Percentiles rank a stretch among this genome's conserved stretches.
These are phyloP conservation scores for Hybos culiciformis DNA, from an alignment of 2,888 invertebrate genomes.

Conservation along the genomic window DNA sequence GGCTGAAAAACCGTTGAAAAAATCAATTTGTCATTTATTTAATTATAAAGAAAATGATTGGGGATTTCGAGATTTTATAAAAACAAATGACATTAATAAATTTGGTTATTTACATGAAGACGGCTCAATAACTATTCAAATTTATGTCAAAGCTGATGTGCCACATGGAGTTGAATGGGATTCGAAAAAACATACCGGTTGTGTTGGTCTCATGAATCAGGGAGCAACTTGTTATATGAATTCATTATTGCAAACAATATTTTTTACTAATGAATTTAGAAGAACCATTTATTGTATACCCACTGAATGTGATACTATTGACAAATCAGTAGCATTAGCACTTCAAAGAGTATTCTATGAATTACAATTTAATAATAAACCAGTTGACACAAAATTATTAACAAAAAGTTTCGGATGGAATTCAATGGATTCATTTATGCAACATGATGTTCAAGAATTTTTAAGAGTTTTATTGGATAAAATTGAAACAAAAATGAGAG, in stretches of 20 bases:
- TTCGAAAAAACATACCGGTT: conserved; percentile 91
- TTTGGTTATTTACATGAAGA: conserved; percentile 83
- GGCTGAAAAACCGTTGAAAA: conserved; percentile 70
- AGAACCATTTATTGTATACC: conserved; percentile 99
- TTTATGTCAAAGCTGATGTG: conserved; percentile 77
- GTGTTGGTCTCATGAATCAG: conserved; percentile 90
- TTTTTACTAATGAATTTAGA: conserved; percentile 84
- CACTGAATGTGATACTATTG: conserved; percentile 94
- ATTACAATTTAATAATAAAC: conserved; percentile 92
- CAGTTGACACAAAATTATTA: conserved; percentile 96
- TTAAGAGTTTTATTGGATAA: conserved; percentile 84
- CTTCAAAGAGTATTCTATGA: conserved; percentile 97
- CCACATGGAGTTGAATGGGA: conserved; percentile 95
- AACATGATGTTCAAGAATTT: conserved; percentile 91
- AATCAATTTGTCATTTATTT: conserved; percentile 92
- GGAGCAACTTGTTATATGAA: conserved; percentile 99
- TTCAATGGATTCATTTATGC: conserved; percentile 98
- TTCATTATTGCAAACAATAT: conserved; percentile 91
- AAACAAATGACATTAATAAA: conserved; percentile 87
- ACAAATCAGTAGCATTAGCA: conserved; percentile 77
- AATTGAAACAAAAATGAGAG: conserved; percentile 98
- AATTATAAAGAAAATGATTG: conserved; percentile 73
- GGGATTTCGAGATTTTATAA: conserved; percentile 96
- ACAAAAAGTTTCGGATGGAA: conserved; percentile 99
- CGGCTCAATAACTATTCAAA: conserved; percentile 65